Conservation (phyloP, 2,797 vertebrate species). For the Glyptemys insculpta region DNA sequence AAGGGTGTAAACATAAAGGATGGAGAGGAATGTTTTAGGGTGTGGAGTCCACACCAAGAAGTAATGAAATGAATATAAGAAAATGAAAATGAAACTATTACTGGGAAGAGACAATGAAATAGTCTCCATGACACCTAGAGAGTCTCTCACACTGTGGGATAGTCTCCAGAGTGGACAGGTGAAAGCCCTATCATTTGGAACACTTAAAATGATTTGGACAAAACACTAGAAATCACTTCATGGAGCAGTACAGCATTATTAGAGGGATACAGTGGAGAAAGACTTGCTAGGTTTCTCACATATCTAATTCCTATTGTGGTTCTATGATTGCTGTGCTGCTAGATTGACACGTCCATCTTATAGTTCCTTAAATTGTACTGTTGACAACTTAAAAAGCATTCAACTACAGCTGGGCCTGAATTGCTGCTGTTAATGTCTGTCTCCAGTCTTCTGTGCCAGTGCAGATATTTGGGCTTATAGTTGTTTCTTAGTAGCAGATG, state of each 20-base stretch:
- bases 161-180: not conserved
- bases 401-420: not conserved
- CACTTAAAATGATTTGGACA: not conserved
- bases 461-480: not conserved
- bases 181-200: not conserved
- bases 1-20: rapidly evolving
- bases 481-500: not conserved
- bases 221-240: not conserved
- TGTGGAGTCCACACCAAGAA: not conserved
- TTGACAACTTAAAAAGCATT: not conserved
- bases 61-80: not conserved
- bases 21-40: not conserved
- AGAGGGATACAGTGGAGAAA: not conserved
- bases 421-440: not conserved
- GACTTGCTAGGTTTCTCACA: not conserved
- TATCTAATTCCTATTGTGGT: not conserved
- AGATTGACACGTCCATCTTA: not conserved
- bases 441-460: not conserved
- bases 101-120: not conserved
- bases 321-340: not conserved
- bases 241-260: not conserved
- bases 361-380: not conserved
- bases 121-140: not conserved
- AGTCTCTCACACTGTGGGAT: not conserved
- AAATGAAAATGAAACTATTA: not conserved